Evolutionary conservation across 2,113 vertebrate genomes (phyloP), one percentile per base, ranked within the genome.

Genomic region (Lagopus muta): DNA sequence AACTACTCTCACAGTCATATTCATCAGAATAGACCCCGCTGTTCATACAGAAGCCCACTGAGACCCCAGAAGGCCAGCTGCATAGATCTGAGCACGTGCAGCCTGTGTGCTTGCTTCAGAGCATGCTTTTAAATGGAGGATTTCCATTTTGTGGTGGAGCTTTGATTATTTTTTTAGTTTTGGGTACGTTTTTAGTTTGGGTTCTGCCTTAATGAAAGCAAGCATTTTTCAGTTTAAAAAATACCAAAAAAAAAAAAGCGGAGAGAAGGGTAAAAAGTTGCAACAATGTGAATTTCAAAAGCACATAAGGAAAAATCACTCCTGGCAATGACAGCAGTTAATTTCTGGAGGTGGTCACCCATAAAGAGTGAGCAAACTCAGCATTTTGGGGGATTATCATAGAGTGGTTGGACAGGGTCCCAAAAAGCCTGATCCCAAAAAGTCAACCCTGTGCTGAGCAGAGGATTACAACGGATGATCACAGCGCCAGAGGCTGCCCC

Each of bases 301-400:
- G 6, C 28, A 13, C 1, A 0, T 11, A 52, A 52, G 19, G 25
- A 48, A 43, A 50, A 76, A 28, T 2, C 30, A 16, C 22, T 58
- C 36, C 10, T 58, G 38, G 11, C 13, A 38, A 22, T 32, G 47
- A 43, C 32, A 54, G 58, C 28, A 72, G 10, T 22, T 17, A 43
- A 64, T 36, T 8, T 14, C 15, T 40, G 28, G 52, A 57, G 40
- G 47, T 30, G 6, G 17, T 12, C 40, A 24, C 32, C 45, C 32
- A 3, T 57, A 42, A 70, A 48, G 21, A 5, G 0, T 6, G 12
- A 21, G 11, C 10, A 62, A 36, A 38, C 10, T 34, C 0, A 0
- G 18, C 3, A 20, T 38, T 76, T 72, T 13, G 2, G 7, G 24
- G 50, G 32, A 14, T 52, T 58, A 47, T 69, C 36, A 20, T 52